Base-by-base conservation (phyloP, 1,140 invertebrate species). In the Philopotamus ludificatus region DNA sequence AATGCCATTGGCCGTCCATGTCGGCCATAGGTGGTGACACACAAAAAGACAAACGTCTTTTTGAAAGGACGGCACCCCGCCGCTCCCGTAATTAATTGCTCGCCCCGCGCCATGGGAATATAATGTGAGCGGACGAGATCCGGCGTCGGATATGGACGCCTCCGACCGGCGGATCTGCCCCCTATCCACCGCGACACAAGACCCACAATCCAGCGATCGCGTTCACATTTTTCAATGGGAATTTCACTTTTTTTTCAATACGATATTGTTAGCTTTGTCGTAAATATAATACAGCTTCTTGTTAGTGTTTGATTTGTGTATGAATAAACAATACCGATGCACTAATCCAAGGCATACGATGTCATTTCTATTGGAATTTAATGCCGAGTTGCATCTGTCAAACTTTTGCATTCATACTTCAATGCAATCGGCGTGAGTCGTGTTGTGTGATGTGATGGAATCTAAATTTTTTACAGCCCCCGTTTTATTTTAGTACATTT, bases 21-120 rank as follows among this genome's bases (percentile, higher is more conserved):
- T 16, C 15, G 20, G 42, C 53, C 64, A 68, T 34, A 70, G 69
- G 66, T 68, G 69, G 66, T 71, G 69, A 71, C 69, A 71, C 45
- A 66, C 51, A 71, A 71, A 70, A 71, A 71, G 69, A 71, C 69
- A 71, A 71, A 71, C 69, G 69, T 71, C 69, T 54, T 68, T 68
- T 68, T 63, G 69, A 71, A 66, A 65, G 66, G 69, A 71, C 69
- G 63, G 63, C 69, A 58, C 69, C 63, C 69, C 63, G 69, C 66
- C 23, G 68, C 51, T 61, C 12, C 59, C 39, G 59, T 70, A 70
- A 70, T 70, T 70, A 67, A 70, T 70, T 70, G 68, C 65, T 63
- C 55, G 62, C 62, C 65, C 57, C 50, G 42, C 65, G 53, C 68
- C 68, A 70, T 70, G 68, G 68, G 68, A 70, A 70, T 65, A 65